Conservation (phyloP, 2,888 invertebrate species). For the Dermolepida albohirtum region DNA sequence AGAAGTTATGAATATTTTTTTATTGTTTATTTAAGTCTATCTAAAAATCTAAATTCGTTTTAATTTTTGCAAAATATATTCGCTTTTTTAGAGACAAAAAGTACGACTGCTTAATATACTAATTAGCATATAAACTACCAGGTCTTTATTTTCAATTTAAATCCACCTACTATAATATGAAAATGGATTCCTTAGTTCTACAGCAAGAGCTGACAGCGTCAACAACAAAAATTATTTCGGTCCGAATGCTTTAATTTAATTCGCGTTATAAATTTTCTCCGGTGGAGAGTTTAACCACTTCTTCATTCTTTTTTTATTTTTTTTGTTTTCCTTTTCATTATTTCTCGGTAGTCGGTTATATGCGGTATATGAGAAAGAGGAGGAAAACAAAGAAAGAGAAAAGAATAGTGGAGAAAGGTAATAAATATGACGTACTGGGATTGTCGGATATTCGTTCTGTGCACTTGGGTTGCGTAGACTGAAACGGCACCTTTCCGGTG, state of each 20-base stretch:
- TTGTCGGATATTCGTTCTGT: constrained; percentile 42
- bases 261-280: constrained; percentile 37
- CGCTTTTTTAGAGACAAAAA: no score
- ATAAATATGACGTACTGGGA: constrained; percentile 49
- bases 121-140: constrained; percentile 4
- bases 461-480: constrained; percentile 47
- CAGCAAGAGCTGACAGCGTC: neutral
- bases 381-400: constrained; percentile 18
- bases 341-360: constrained; percentile 5
- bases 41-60: no score
- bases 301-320: constrained; percentile 14
- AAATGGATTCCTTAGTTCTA: constrained; percentile 5
- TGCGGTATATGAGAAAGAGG: neutral
- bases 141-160: constrained; percentile 8
- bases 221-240: constrained; percentile 22
- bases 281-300: constrained; percentile 18
- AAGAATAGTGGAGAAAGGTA: constrained; percentile 35
- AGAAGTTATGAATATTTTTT: no score
- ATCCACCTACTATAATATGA: constrained; percentile 6
- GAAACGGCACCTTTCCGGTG: constrained; percentile 54
- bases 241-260: constrained; percentile 36
- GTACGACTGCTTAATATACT: neutral
- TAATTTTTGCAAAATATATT: neutral
- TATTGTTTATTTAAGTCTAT: no score
- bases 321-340: constrained; percentile 23